These are phyloP conservation scores for Herminia tarsipennalis DNA, from an alignment of 2,888 invertebrate species.

Conservation along the genomic window DNA sequence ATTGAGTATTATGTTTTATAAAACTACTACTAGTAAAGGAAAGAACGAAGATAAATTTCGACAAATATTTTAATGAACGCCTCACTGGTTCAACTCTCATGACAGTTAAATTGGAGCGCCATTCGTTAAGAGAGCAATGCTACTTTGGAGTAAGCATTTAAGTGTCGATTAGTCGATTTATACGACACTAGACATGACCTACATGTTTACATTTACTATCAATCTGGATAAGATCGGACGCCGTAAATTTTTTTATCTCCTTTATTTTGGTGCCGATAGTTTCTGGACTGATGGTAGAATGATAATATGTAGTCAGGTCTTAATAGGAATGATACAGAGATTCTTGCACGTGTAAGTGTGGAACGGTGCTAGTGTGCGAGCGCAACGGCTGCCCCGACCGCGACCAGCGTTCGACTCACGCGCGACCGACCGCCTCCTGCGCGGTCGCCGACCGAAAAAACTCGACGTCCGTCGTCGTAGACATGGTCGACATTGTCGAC, in stretches of 20 bases:
- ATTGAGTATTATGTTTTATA: slow-evolving; percentile 67
- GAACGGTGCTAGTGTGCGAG: slow-evolving; percentile 82
- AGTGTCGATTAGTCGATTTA: slow-evolving; percentile 42
- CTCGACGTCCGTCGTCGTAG: slow-evolving; percentile 82
- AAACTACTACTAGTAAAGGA: slow-evolving; percentile 52
- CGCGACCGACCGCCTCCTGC: slow-evolving; percentile 83
- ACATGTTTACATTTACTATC: slow-evolving; percentile 8
- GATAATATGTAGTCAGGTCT: neutral
- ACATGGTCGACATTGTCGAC: slow-evolving; percentile 82
- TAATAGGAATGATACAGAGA: slow-evolving; percentile 70
- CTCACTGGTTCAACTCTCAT: slow-evolving; percentile 44
- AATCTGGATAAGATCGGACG: neutral
- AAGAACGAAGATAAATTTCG: slow-evolving; percentile 48
- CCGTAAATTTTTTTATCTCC: neutral
- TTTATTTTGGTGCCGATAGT: neutral
- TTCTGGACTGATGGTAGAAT: neutral
- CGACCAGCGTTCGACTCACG: slow-evolving; percentile 79
- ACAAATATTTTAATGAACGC: slow-evolving; percentile 39
- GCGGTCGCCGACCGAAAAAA: slow-evolving; percentile 86
- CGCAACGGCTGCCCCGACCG: slow-evolving; percentile 82
- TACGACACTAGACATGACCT: slow-evolving; percentile 41
- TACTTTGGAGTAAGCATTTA: slow-evolving; percentile 51
- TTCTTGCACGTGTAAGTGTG: slow-evolving; percentile 74
- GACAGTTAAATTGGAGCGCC: slow-evolving; percentile 49
- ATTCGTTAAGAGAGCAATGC: slow-evolving; percentile 66